Percentiles rank a stretch among this genome's conserved stretches.
Evolutionary conservation across 2,113 vertebrate genomes (phyloP).

Genomic region (Macroglossus sobrinus): DNA sequence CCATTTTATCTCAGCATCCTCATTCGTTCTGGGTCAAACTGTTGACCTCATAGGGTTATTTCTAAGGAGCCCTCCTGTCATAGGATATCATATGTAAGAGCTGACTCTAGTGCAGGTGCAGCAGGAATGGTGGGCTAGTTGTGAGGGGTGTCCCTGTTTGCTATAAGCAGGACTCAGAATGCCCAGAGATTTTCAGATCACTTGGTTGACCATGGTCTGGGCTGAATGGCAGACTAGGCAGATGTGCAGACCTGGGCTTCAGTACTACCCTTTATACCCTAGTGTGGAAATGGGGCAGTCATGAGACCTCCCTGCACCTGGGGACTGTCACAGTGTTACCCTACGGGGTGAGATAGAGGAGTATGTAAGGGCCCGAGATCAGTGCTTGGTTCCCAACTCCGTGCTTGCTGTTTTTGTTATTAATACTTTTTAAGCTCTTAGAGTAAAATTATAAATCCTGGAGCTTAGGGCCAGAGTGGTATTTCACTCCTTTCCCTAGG

Average conservation of each 20-base stretch:
- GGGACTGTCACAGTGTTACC: background rate
- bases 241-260: background rate
- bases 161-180: background rate
- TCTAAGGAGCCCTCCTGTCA: background rate
- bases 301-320: background rate
- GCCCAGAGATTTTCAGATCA: background rate
- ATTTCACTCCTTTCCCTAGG: background rate
- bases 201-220: background rate
- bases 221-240: background rate
- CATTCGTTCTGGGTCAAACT: background rate
- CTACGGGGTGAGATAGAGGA: background rate
- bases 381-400: background rate
- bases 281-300: background rate
- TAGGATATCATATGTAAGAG: background rate
- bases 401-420: constrained; percentile 55
- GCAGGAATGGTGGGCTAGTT: background rate
- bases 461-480: background rate
- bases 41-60: background rate
- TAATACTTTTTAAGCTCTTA: constrained; percentile 54
- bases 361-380: too few relatives aligned
- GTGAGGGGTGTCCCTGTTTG: background rate
- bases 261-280: background rate
- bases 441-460: constrained; percentile 60
- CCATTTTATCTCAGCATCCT: background rate
- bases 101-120: too few relatives aligned